Conservation (phyloP, 2,888 invertebrate species). For the Polydrusus tereticollis region DNA sequence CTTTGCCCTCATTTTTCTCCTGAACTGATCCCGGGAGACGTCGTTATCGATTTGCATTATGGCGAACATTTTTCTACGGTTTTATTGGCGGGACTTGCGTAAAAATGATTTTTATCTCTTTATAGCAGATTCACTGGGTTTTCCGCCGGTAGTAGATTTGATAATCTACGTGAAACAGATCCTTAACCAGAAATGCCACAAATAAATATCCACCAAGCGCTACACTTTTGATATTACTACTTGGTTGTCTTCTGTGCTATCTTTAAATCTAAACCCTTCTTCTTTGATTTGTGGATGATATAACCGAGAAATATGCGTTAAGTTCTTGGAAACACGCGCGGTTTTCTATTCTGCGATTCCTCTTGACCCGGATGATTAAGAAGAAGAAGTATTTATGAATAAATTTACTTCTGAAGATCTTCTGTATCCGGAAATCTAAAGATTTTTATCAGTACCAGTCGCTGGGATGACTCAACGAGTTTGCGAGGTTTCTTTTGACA, state of each 20-base stretch:
- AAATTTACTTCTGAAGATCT: slow-evolving; percentile 5
- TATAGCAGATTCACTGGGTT: slow-evolving; percentile 39
- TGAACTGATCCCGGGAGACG: slow-evolving; percentile 87
- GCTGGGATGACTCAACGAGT: neutral
- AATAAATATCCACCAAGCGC: neutral
- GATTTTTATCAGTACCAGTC: slow-evolving; percentile 11
- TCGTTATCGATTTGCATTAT: slow-evolving; percentile 91
- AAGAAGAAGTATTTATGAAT: neutral
- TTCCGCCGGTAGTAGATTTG: slow-evolving; percentile 28
- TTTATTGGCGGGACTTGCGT: slow-evolving; percentile 30
- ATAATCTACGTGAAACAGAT: neutral
- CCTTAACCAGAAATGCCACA: neutral
- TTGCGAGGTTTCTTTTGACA: neutral
- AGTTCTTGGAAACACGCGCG: neutral
- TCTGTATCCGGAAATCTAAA: slow-evolving; percentile 5
- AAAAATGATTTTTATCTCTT: slow-evolving; percentile 38
- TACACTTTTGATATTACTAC: neutral
- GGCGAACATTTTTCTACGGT: slow-evolving; percentile 81
- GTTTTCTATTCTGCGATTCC: neutral
- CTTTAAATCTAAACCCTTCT: neutral
- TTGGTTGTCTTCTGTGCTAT: neutral
- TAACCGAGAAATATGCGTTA: slow-evolving; percentile 18
- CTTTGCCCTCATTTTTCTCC: slow-evolving; percentile 91
- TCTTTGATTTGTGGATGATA: slow-evolving; percentile 3
- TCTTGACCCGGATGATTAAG: slow-evolving; percentile 31